Conservation (phyloP, 2,797 vertebrate genomes). For the Tolypeutes matacus region DNA sequence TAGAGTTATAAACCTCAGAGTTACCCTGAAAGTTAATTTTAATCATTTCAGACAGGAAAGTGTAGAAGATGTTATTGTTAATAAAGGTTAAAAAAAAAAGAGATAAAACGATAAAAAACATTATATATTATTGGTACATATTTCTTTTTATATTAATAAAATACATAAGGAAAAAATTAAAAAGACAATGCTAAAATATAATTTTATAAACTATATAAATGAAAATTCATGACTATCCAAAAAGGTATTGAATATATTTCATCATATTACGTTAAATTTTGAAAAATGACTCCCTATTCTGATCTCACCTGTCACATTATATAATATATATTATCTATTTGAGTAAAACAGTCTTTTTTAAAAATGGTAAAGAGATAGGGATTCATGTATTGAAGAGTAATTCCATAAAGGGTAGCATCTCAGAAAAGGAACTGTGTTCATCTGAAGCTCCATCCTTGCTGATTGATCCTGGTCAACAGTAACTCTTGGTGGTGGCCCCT, state of each 20-base stretch:
- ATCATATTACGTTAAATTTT: background rate
- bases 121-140: background rate
- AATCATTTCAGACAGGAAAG: background rate
- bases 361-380: background rate
- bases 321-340: background rate
- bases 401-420: background rate
- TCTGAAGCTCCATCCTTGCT: background rate
- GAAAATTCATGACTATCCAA: conserved; percentile 11
- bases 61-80: background rate
- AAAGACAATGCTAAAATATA: background rate
- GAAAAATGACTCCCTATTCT: background rate
- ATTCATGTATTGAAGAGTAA: background rate
- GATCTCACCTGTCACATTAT: background rate
- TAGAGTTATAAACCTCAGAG: background rate
- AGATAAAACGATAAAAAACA: background rate
- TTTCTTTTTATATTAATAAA: background rate
- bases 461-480: background rate
- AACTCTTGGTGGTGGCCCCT: background rate
- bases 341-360: background rate
- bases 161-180: background rate
- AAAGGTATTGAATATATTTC: background rate
- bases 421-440: background rate
- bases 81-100: background rate
- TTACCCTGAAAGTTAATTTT: background rate
- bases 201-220: background rate